Evolutionary conservation across 2,113 vertebrate genomes (phyloP).

Genomic region (Uria lomvia): DNA sequence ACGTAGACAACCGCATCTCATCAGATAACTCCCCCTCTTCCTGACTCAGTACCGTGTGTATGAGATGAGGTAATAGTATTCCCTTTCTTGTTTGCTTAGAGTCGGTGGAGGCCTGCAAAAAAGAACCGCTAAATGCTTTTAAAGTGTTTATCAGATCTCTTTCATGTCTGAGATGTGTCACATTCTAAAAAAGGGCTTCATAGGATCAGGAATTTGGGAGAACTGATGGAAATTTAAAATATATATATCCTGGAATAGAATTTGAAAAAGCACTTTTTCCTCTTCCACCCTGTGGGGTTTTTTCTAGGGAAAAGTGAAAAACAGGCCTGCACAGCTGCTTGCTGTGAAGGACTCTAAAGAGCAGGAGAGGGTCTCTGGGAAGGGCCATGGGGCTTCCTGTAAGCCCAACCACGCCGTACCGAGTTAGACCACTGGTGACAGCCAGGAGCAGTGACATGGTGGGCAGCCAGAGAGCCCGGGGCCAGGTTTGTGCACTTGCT

Average conservation of each 20-base stretch:
- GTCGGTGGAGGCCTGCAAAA: background rate
- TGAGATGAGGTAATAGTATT: constrained; percentile 1
- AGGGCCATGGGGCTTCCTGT: background rate
- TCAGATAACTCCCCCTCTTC: constrained; percentile 19
- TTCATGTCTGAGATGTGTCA: background rate
- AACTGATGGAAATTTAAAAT: background rate
- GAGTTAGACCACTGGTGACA: background rate
- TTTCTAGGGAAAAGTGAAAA: background rate
- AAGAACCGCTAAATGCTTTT: background rate
- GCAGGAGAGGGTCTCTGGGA: background rate
- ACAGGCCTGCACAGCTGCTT: background rate
- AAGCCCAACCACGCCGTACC: background rate
- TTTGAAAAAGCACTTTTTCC: background rate
- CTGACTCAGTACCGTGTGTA: background rate
- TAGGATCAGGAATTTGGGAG: background rate
- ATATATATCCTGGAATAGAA: background rate
- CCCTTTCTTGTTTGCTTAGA: constrained; percentile 14
- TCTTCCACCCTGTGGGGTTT: background rate
- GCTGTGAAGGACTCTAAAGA: background rate
- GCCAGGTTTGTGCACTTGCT: background rate
- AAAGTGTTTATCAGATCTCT: constrained; percentile 5
- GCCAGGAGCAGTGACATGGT: background rate
- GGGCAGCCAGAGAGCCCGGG: background rate
- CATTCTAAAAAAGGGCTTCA: background rate
- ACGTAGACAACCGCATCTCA: background rate